phyloP scores from a whole-genome alignment of 2,113 vertebrate genomes.

The Pristiophorus japonicus region DNA sequence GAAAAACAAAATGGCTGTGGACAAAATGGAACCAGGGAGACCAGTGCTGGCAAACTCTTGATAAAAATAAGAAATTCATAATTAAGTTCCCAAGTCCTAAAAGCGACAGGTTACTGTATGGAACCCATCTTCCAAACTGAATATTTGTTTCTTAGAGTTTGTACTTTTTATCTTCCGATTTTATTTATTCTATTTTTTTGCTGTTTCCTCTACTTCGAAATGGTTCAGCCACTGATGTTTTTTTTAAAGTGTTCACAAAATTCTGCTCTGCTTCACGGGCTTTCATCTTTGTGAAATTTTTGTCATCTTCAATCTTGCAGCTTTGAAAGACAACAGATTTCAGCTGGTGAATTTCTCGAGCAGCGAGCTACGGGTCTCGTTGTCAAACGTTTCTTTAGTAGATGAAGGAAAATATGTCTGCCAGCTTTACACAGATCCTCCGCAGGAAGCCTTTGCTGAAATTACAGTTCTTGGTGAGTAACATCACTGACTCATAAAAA shows the following conservation, averaged over 20 bases:
- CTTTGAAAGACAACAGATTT: conserved; percentile 96
- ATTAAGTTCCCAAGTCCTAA: not conserved
- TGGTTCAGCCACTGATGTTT: not conserved
- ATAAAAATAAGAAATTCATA: not conserved
- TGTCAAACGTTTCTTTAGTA: conserved; percentile 95
- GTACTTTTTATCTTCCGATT: not conserved
- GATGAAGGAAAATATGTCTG: conserved; percentile 95
- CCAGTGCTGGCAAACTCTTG: not conserved
- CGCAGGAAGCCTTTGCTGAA: conserved; percentile 90
- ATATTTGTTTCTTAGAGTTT: no score
- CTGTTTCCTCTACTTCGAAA: not conserved
- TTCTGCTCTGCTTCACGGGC: not conserved
- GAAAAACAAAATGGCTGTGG: not conserved
- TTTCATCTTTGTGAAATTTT: not conserved
- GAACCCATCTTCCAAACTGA: not conserved
- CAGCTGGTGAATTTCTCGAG: conserved; percentile 99
- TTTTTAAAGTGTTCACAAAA: not conserved
- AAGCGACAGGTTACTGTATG: not conserved
- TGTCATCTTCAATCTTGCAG: conserved; percentile 57
- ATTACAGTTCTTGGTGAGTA: conserved; percentile 88
- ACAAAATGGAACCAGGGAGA: not conserved
- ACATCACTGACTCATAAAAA: not conserved
- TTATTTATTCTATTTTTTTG: not conserved
- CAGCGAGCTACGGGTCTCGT: conserved; percentile 89
- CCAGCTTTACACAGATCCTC: conserved; percentile 96